Evolutionary conservation across 92 coral and sea anemone species (phyloP).

Genomic region (Diadumene lineata): DNA sequence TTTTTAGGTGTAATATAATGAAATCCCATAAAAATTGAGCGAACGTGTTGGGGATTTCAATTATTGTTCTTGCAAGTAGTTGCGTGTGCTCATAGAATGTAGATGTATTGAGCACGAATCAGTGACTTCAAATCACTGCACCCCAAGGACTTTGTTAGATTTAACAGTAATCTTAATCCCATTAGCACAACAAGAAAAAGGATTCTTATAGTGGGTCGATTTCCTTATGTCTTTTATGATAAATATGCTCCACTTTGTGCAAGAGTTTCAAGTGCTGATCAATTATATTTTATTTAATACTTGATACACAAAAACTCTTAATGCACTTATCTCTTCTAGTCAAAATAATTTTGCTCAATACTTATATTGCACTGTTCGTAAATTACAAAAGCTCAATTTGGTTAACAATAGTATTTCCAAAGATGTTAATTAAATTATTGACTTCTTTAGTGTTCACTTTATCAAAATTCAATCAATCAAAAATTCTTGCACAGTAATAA

Average conservation of each 20-base stretch:
- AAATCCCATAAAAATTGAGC: constrained; percentile 2
- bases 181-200: neutral
- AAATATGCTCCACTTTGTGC: neutral
- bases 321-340: no score
- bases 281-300: no score
- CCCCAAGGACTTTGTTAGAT: neutral
- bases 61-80: neutral
- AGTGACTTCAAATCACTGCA: neutral
- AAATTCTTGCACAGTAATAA: no score
- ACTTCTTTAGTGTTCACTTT: neutral
- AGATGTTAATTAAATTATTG: no score
- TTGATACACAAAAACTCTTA: no score
- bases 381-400: no score
- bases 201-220: neutral
- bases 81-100: neutral
- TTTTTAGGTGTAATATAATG: neutral
- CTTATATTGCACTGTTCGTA: no score
- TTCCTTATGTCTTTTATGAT: neutral
- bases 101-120: neutral
- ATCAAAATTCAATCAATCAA: no score
- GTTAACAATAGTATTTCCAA: no score
- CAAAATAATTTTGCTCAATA: no score
- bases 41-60: neutral
- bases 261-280: neutral
- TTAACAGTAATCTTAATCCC: no score